These are phyloP conservation scores for Oncorhynchus keta DNA, from an alignment of 2,113 vertebrate genomes.

Conservation along the genomic window DNA sequence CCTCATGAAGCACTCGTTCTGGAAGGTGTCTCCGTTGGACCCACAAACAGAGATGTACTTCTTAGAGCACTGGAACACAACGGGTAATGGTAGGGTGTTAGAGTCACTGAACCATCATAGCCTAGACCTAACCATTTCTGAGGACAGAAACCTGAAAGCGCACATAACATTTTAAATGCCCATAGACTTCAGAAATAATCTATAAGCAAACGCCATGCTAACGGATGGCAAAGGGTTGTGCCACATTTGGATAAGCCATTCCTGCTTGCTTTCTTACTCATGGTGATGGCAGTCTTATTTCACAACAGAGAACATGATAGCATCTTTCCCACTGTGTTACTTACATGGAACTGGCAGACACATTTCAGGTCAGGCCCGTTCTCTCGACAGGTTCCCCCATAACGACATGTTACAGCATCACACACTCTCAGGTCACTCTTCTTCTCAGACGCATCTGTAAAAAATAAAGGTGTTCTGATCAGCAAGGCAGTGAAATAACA, in stretches of 20 bases:
- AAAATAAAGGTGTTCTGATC: too few species aligned
- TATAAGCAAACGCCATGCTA: too few species aligned
- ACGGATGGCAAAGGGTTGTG: too few species aligned
- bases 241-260: too few species aligned
- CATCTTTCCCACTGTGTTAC: slow-evolving; percentile 31
- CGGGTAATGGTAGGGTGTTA: background rate
- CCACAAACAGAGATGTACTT: slow-evolving; percentile 95
- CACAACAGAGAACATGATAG: too few species aligned
- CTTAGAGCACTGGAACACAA: slow-evolving; percentile 85
- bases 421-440: slow-evolving; percentile 87
- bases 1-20: slow-evolving; percentile 95
- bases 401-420: slow-evolving; percentile 89
- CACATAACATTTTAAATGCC: too few species aligned
- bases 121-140: too few species aligned
- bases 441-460: slow-evolving; percentile 85
- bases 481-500: too few species aligned
- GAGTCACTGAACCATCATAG: background rate
- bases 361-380: slow-evolving; percentile 89
- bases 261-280: too few species aligned
- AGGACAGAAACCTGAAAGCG: too few species aligned
- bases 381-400: slow-evolving; percentile 88
- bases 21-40: slow-evolving; percentile 96
- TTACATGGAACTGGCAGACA: slow-evolving; percentile 94
- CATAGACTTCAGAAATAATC: too few species aligned
- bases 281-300: background rate